phyloP scores from a whole-genome alignment of 2,888 invertebrate species.

The Flexamia atlantica region DNA sequence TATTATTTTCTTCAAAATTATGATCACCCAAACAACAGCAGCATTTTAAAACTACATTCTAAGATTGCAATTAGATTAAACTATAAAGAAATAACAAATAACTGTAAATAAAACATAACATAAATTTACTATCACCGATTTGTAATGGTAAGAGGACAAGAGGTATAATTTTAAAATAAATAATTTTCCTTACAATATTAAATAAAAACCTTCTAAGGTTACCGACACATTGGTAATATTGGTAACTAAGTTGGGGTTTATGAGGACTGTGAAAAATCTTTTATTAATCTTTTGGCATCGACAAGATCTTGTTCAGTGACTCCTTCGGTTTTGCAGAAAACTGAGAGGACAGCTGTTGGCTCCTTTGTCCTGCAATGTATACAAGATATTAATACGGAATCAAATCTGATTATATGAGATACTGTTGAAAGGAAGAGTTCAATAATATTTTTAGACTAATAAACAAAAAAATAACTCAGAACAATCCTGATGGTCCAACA shows the following conservation, averaged over 20 bases:
- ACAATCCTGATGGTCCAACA: too few relatives aligned
- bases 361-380: background rate
- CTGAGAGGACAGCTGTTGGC: slow-evolving; percentile 10
- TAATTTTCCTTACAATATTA: background rate
- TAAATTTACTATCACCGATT: background rate
- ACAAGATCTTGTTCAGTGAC: background rate
- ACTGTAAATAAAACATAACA: background rate
- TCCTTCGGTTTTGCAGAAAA: slow-evolving; percentile 15
- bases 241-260: background rate
- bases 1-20: too few relatives aligned
- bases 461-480: too few relatives aligned
- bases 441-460: too few relatives aligned
- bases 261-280: background rate
- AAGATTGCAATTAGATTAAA: background rate
- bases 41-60: too few relatives aligned
- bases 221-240: slow-evolving; percentile 7
- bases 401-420: too few relatives aligned
- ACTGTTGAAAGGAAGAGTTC: too few relatives aligned
- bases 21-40: too few relatives aligned
- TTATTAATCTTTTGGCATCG: background rate
- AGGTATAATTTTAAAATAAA: background rate
- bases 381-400: background rate
- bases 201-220: slow-evolving; percentile 14
- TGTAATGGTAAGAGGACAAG: background rate
- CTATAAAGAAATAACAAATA: background rate